Evolutionary conservation across 2,113 vertebrate genomes (phyloP).

Genomic region (Delphinapterus leucas): DNA sequence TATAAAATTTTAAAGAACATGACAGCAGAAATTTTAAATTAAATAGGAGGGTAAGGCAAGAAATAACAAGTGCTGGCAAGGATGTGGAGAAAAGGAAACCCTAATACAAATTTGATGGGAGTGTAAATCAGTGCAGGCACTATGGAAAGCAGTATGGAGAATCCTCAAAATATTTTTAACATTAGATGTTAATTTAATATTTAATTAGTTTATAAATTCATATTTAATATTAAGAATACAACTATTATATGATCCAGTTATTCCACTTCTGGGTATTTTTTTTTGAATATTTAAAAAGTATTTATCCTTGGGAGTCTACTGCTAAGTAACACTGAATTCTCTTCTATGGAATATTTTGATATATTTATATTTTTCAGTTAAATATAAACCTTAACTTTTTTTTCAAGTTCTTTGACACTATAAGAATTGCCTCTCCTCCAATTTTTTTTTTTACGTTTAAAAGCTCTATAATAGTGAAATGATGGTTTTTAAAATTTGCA

Average conservation of each 20-base stretch:
- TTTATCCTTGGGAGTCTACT: background rate
- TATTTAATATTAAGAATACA: background rate
- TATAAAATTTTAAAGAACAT: background rate
- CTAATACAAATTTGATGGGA: background rate
- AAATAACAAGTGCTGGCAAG: background rate
- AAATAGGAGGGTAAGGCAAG: background rate
- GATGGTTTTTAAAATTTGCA: slow-evolving; percentile 53
- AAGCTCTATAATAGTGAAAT: slow-evolving; percentile 41
- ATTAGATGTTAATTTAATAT: background rate
- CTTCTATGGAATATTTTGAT: background rate
- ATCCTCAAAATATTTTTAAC: background rate
- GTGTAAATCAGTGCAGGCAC: background rate
- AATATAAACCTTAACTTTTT: background rate
- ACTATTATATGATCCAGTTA: background rate
- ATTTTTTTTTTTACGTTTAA: background rate
- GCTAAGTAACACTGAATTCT: background rate
- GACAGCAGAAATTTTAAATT: background rate
- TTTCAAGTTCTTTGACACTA: no score
- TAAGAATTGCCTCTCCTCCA: no score
- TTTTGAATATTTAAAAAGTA: slow-evolving; percentile 8
- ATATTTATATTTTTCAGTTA: background rate
- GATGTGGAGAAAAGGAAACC: background rate
- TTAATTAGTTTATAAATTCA: background rate
- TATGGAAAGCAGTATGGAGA: background rate
- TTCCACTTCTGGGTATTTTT: background rate